These are phyloP conservation scores for Drosophila paranaensis DNA, from an alignment of 2,888 invertebrate species.

Conservation along the genomic window DNA sequence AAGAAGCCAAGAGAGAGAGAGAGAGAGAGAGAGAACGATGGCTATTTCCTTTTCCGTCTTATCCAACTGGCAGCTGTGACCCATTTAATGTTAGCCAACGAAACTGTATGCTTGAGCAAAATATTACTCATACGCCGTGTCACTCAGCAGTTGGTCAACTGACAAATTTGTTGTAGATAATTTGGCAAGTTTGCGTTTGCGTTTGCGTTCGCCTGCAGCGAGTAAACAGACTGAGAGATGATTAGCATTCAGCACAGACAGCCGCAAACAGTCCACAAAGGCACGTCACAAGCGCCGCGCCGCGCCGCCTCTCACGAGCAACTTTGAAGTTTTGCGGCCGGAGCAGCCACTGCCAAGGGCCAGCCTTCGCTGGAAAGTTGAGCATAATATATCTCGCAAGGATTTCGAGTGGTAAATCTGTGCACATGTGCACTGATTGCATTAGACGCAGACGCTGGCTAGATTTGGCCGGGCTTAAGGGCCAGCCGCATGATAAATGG, in stretches of 20 bases:
- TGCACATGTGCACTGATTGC: slow-evolving; percentile 73
- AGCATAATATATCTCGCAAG: slow-evolving; percentile 71
- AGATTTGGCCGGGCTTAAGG: slow-evolving; percentile 23
- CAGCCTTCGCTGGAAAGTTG: slow-evolving; percentile 36
- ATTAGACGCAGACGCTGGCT: slow-evolving; percentile 9
- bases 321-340: slow-evolving; percentile 23
- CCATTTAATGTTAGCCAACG: background rate
- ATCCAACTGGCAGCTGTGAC: background rate
- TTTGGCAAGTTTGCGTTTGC: slow-evolving; percentile 30
- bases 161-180: slow-evolving; percentile 29
- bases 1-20: background rate
- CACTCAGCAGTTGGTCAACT: slow-evolving; percentile 25
- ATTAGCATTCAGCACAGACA: slow-evolving; percentile 37
- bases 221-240: slow-evolving; percentile 34
- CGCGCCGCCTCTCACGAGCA: background rate
- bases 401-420: slow-evolving; percentile 67
- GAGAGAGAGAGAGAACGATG: background rate
- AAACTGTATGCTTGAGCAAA: background rate
- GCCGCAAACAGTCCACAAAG: slow-evolving; percentile 27
- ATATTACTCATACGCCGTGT: slow-evolving; percentile 35
- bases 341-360: slow-evolving; percentile 5
- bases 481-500: slow-evolving; percentile 62
- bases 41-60: background rate
- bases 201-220: slow-evolving; percentile 27
- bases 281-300: slow-evolving; percentile 26